Conservation (phyloP, 2,113 vertebrate genomes). For the Malurus alboscapulatus region DNA sequence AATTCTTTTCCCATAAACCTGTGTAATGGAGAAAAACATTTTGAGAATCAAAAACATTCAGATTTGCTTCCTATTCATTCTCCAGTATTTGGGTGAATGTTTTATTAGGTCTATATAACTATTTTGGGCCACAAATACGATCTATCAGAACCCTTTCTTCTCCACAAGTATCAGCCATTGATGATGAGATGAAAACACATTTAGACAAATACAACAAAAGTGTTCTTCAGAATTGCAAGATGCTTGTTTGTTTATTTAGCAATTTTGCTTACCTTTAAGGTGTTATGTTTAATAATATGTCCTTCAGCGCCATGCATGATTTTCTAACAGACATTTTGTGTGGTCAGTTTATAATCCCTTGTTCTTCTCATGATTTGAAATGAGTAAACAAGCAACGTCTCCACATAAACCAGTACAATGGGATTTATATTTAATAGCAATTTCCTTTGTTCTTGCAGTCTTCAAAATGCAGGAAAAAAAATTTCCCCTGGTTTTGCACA, state of each 20-base stretch:
- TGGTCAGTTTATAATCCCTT: not conserved
- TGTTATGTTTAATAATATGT: not conserved
- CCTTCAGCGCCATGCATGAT: not conserved
- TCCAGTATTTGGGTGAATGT: not conserved
- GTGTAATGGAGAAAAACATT: not conserved
- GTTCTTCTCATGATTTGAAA: not conserved
- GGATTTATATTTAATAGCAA: not conserved
- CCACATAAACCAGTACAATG: not conserved
- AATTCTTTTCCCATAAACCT: not conserved
- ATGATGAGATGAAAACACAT: not conserved
- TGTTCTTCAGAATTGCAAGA: not conserved
- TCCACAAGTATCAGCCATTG: not conserved
- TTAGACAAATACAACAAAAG: not conserved
- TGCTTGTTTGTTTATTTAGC: not conserved
- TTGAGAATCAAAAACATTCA: not conserved
- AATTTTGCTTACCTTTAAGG: not conserved
- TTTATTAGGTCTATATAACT: not conserved
- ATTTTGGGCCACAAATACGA: not conserved
- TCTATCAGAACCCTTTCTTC: not conserved
- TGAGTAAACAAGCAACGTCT: not conserved
- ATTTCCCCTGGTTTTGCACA: not conserved
- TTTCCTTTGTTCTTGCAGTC: not conserved
- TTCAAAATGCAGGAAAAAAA: not conserved
- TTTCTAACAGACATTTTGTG: not conserved
- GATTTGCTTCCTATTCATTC: not conserved